Evolutionary conservation across 1,140 invertebrate genomes (phyloP).

Genomic region (Pararge aegeria): DNA sequence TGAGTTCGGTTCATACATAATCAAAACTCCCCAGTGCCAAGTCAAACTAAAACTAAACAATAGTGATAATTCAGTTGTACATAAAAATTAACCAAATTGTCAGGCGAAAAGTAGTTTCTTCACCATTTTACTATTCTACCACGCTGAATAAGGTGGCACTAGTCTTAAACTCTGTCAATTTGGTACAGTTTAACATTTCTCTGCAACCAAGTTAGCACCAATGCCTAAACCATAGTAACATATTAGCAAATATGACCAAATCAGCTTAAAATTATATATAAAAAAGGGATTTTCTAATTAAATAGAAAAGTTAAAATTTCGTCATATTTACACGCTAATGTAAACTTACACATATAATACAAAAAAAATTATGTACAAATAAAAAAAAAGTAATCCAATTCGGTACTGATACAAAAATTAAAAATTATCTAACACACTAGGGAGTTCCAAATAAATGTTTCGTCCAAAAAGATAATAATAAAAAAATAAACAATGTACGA

Average conservation of each 20-base stretch:
- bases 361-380: constrained; percentile 58
- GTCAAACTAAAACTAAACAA: not conserved
- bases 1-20: constrained; percentile 45
- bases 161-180: too few relatives aligned
- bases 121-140: too few relatives aligned
- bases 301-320: constrained; percentile 21
- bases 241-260: not conserved
- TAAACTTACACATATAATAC: constrained; percentile 44
- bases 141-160: too few relatives aligned
- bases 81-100: too few relatives aligned
- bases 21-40: constrained; percentile 39
- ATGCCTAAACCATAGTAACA: too few relatives aligned
- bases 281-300: constrained; percentile 20
- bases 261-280: constrained; percentile 15
- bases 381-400: constrained; percentile 30
- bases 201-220: too few relatives aligned
- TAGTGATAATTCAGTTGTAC: not conserved
- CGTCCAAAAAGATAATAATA: not conserved
- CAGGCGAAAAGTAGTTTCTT: too few relatives aligned
- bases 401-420: constrained; percentile 25
- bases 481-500: constrained; percentile 23
- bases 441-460: constrained; percentile 48
- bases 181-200: too few relatives aligned
- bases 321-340: constrained; percentile 47
- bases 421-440: not conserved